Percentiles rank a stretch among this genome's conserved stretches.
Evolutionary conservation across 2,113 vertebrate species (phyloP).

Genomic region (Tachysurus vachellii): DNA sequence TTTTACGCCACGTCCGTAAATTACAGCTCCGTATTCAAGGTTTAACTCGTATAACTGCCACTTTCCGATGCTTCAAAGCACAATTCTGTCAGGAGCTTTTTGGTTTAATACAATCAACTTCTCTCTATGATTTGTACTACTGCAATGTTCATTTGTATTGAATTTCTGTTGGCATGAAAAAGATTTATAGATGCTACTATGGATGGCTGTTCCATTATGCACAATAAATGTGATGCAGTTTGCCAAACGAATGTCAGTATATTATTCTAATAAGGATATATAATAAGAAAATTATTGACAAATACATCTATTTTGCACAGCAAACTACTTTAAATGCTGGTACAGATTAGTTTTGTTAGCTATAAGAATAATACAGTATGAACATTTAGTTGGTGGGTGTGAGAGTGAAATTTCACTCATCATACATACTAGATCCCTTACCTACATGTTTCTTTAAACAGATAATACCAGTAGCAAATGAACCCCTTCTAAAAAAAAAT

Average conservation of each 20-base stretch:
- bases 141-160: slow-evolving; percentile 16
- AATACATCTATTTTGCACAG: neutral
- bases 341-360: neutral
- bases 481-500: too few relatives aligned
- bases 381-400: too few relatives aligned
- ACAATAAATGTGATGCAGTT: neutral
- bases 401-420: too few relatives aligned
- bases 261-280: slow-evolving; percentile 1
- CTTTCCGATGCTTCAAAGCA: neutral
- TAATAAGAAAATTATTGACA: slow-evolving; percentile 5
- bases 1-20: neutral
- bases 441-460: too few relatives aligned
- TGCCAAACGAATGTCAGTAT: slow-evolving; percentile 8
- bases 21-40: neutral
- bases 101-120: slow-evolving; percentile 2
- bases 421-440: too few relatives aligned
- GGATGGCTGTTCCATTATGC: slow-evolving; percentile 9
- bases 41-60: slow-evolving; percentile 15
- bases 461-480: too few relatives aligned
- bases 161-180: slow-evolving; percentile 8
- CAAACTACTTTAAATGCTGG: neutral
- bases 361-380: neutral
- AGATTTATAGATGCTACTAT: slow-evolving; percentile 7
- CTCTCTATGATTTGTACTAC: slow-evolving; percentile 1
- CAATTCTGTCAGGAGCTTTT: slow-evolving; percentile 2